Evolutionary conservation across 2,113 vertebrate genomes (phyloP).

Genomic region (Cyanocitta stelleri): DNA sequence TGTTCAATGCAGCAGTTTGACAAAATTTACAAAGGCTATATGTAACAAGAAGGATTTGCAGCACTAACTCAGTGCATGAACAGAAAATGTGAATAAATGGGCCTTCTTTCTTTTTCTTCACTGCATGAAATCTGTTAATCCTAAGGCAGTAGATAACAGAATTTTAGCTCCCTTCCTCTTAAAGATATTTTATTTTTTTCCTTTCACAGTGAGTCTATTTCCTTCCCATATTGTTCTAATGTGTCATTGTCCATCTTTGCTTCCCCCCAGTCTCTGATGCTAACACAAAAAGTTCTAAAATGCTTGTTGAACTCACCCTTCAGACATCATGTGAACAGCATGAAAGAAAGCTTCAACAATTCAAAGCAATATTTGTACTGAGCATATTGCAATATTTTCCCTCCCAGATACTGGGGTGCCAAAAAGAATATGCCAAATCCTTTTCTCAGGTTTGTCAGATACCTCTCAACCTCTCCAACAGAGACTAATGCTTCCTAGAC

Average conservation of each 20-base stretch:
- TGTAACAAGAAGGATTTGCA: background rate
- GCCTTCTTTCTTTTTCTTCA: background rate
- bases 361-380: background rate
- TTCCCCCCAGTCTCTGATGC: background rate
- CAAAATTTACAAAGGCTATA: background rate
- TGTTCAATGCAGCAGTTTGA: background rate
- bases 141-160: background rate
- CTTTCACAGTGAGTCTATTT: background rate
- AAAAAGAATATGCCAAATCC: background rate
- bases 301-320: background rate
- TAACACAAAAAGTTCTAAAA: background rate
- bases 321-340: background rate
- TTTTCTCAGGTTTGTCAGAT: background rate
- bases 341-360: background rate
- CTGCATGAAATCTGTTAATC: background rate
- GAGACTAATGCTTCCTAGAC: background rate
- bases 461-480: background rate
- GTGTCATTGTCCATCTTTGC: background rate
- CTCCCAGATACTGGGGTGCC: background rate
- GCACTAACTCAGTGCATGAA: background rate
- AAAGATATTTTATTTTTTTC: background rate
- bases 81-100: background rate
- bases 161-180: background rate
- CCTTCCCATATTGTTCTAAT: background rate
- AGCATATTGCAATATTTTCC: background rate